These are phyloP conservation scores for Epinotia demarniana DNA, from an alignment of 2,888 invertebrate species.

Conservation along the genomic window DNA sequence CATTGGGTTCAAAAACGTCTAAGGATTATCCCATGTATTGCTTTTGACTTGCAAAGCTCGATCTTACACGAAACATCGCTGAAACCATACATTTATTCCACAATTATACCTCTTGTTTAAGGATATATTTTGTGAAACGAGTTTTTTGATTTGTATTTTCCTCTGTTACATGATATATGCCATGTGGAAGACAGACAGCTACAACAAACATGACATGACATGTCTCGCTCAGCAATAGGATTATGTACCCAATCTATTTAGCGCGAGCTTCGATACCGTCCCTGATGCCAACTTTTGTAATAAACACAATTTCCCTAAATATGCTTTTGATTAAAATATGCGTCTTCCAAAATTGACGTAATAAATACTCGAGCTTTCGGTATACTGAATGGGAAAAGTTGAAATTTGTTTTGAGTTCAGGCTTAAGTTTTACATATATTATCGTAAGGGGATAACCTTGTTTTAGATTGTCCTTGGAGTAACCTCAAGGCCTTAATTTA, in stretches of 20 bases:
- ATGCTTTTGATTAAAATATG: slow-evolving; percentile 43
- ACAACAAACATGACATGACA: neutral
- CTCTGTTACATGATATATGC: neutral
- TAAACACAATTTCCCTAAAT: slow-evolving; percentile 38
- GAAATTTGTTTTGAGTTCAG: slow-evolving; percentile 38
- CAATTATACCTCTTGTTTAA: neutral
- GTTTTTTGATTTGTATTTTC: too few species aligned
- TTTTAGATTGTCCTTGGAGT: slow-evolving; percentile 4
- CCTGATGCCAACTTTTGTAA: slow-evolving; percentile 31
- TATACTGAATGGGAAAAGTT: slow-evolving; percentile 40
- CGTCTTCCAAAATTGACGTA: slow-evolving; percentile 39
- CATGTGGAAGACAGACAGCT: neutral
- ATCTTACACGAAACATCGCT: too few species aligned
- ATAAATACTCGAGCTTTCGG: slow-evolving; percentile 37
- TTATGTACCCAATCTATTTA: slow-evolving; percentile 5
- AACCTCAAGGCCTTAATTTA: neutral
- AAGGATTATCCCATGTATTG: too few species aligned
- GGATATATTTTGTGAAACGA: neutral
- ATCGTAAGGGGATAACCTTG: slow-evolving; percentile 17
- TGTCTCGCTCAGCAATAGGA: neutral
- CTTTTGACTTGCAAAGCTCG: too few species aligned
- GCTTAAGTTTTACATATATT: slow-evolving; percentile 31
- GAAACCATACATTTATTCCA: too few species aligned
- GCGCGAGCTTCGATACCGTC: neutral
- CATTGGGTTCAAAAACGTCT: too few species aligned